These are phyloP conservation scores for Aspidoscelis tigris DNA, from an alignment of 2,113 vertebrate species.

Conservation along the genomic window DNA sequence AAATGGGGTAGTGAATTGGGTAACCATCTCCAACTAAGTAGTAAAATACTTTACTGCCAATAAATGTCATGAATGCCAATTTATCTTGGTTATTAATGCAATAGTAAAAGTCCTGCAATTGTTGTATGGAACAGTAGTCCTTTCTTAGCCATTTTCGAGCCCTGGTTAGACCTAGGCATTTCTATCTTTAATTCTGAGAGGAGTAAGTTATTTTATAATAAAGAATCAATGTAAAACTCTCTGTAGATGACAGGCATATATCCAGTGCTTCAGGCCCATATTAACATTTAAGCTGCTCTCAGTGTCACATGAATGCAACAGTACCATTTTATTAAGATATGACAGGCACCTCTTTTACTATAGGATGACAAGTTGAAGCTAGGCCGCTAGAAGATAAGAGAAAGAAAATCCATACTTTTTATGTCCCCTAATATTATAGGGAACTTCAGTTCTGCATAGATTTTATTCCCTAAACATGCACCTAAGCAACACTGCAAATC, in stretches of 20 bases:
- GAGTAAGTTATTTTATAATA: not conserved
- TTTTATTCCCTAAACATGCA: not conserved
- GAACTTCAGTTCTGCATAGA: not conserved
- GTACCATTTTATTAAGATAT: constrained; percentile 7
- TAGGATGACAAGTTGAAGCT: not conserved
- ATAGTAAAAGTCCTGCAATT: not conserved
- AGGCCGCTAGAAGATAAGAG: not conserved
- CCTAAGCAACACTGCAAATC: not conserved
- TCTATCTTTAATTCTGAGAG: not conserved
- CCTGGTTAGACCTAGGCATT: not conserved
- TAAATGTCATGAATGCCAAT: not conserved
- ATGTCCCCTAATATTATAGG: not conserved
- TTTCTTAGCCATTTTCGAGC: not conserved
- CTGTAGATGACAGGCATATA: constrained; percentile 5
- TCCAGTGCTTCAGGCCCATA: not conserved
- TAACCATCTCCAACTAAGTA: not conserved
- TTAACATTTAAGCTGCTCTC: not conserved
- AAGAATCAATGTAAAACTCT: not conserved
- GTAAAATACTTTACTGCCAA: not conserved
- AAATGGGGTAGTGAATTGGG: too few species aligned
- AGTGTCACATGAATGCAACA: not conserved
- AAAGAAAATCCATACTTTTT: not conserved
- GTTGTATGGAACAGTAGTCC: not conserved
- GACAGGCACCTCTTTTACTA: constrained; percentile 3
- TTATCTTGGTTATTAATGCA: not conserved